Conservation (phyloP, 2,888 invertebrate genomes). For the Drosophila antonietae region DNA sequence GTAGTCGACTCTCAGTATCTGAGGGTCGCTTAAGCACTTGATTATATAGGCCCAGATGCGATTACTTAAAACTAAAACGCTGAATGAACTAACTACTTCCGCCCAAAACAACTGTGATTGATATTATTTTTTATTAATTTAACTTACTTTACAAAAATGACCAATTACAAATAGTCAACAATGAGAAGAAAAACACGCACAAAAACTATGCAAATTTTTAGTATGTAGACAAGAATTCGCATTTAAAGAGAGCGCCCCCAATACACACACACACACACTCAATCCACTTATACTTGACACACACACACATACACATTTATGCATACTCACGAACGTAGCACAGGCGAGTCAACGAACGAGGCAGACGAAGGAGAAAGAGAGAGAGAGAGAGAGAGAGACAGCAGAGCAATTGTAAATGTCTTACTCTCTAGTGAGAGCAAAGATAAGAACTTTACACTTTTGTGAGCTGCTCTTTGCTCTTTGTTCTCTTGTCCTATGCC, state of each 20-base stretch:
- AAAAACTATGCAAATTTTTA: conserved; percentile 76
- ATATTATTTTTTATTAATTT: conserved; percentile 64
- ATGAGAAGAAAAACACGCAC: conserved; percentile 46
- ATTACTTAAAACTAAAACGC: conserved; percentile 46
- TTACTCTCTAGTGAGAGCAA: conserved; percentile 16
- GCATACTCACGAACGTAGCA: conserved; percentile 34
- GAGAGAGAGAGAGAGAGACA: background rate
- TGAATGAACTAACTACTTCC: conserved; percentile 77
- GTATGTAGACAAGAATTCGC: conserved; percentile 49
- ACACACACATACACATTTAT: conserved; percentile 27
- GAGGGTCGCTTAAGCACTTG: conserved; percentile 39
- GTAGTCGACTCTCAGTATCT: conserved; percentile 53
- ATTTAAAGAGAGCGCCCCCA: conserved; percentile 42
- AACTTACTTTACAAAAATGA: conserved; percentile 51
- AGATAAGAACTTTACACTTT: background rate
- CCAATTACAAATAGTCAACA: conserved; percentile 60
- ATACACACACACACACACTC: conserved; percentile 19
- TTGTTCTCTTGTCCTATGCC: background rate
- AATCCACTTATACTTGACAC: conserved; percentile 5
- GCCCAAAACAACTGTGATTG: conserved; percentile 84
- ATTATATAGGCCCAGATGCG: conserved; percentile 59
- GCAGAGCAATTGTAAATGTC: background rate
- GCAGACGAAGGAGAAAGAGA: conserved; percentile 2
- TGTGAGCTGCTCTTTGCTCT: background rate
- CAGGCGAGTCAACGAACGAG: conserved; percentile 18